These are phyloP conservation scores for Meandrusa payeni DNA, from an alignment of 2,888 invertebrate species.

Conservation along the genomic window DNA sequence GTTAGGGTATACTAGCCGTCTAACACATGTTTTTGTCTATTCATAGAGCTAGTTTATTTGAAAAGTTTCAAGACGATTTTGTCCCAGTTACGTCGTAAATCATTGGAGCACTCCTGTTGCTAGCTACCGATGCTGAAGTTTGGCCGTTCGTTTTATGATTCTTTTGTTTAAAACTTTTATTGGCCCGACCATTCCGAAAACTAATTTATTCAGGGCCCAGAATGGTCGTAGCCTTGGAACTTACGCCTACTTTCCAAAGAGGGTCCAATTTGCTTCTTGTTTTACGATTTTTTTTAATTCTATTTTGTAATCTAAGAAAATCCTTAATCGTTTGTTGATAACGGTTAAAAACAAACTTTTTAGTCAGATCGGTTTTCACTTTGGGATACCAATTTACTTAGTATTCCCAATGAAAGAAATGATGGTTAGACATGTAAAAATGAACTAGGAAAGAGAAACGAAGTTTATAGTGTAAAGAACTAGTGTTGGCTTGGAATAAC, in stretches of 20 bases:
- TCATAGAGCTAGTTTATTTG: constrained; percentile 66
- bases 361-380: no score
- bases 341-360: not conserved
- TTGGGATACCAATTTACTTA: no score
- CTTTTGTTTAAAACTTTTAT: constrained; percentile 81
- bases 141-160: constrained; percentile 73
- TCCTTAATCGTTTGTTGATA: constrained; percentile 32
- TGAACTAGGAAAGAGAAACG: no score
- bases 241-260: constrained; percentile 54
- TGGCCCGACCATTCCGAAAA: constrained; percentile 70
- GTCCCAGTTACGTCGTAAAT: constrained; percentile 70
- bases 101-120: constrained; percentile 70
- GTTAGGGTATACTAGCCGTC: constrained; percentile 27
- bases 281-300: constrained; percentile 54
- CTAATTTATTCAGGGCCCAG: constrained; percentile 76
- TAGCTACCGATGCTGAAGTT: constrained; percentile 70
- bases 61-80: constrained; percentile 68
- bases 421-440: no score
- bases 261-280: constrained; percentile 51
- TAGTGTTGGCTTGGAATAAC: no score
- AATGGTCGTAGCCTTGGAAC: constrained; percentile 60
- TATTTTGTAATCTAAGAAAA: constrained; percentile 39
- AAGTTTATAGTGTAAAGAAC: no score
- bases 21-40: constrained; percentile 67
- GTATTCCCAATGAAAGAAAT: no score